Evolutionary conservation across 2,888 invertebrate species (phyloP).

Genomic region (Diarsia brunnea): DNA sequence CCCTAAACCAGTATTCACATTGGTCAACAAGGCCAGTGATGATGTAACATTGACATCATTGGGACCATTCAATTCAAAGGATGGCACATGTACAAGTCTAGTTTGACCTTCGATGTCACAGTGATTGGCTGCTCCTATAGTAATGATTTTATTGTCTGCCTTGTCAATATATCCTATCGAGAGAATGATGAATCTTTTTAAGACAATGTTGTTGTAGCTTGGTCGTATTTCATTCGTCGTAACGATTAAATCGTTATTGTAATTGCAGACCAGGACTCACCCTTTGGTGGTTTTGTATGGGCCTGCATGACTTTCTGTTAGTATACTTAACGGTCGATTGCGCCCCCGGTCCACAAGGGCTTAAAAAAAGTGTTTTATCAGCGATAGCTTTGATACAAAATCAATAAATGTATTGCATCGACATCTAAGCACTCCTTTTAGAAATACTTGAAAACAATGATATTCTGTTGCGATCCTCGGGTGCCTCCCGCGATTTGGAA

Average conservation of each 20-base stretch:
- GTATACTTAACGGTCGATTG: neutral
- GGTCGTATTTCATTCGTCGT: neutral
- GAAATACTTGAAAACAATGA: neutral
- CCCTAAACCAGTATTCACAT: slow-evolving; percentile 67
- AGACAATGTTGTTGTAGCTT: neutral
- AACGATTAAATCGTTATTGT: neutral
- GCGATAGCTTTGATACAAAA: neutral
- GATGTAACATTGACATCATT: slow-evolving; percentile 84
- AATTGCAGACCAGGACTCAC: neutral
- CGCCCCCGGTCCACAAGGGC: neutral
- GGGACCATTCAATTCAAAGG: slow-evolving; percentile 68
- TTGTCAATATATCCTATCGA: slow-evolving; percentile 11
- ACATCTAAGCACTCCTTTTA: neutral
- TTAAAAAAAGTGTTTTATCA: neutral
- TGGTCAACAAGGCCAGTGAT: slow-evolving; percentile 72
- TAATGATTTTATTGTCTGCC: slow-evolving; percentile 55
- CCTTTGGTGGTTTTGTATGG: neutral
- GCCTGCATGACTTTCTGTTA: neutral
- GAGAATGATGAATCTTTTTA: slow-evolving; percentile 12
- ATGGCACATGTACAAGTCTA: slow-evolving; percentile 45
- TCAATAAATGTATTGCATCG: neutral
- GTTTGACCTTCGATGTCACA: slow-evolving; percentile 72
- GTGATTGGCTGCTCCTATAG: slow-evolving; percentile 46
- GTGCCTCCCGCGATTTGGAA: neutral
- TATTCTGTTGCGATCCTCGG: neutral